Base-by-base conservation (phyloP, 2,888 invertebrate species). In the Bellardia pandia region DNA sequence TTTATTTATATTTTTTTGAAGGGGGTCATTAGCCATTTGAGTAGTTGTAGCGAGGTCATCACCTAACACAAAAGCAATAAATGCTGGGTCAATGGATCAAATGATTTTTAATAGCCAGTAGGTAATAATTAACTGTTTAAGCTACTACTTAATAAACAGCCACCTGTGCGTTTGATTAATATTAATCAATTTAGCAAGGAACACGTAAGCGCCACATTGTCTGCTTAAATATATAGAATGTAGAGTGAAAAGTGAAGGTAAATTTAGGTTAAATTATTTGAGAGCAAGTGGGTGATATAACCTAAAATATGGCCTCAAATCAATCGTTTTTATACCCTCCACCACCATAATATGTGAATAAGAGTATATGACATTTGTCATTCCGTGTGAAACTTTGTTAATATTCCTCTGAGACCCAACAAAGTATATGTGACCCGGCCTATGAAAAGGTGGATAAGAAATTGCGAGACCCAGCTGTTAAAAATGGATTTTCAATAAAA, bases 131-230 rank as follows among this genome's bases (percentile, higher is more conserved):
- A 7, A 33, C 37, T 33, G 60, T 13, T 14, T 37, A 14, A 3
- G 33, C 8, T 7, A 30, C 60, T 14, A 37, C 33, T 33, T 60
- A 60, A 30, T 60, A 62, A 9, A 16, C 8, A 23, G 23, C 51
- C n/a, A 51, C 75, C 51, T 37, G 42, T 40, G 64, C 62, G 37
- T 64, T 51, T 76, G 62, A 76, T 51, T 76, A 64, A 76, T 60
- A 58, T 33, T 16, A 62, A 64, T 64, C 37, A 23, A 76, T 51
- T 62, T 16, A 37, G 30, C 23, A 58, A 8, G 16, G 16, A 75
- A 37, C 16, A 23, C 16, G 45, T 33, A 51, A 51, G 51, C 51
- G 51, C 14, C 8, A 51, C 14, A 16, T 58, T 45, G 60, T 30
- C 42, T 30, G 48, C 5, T 45, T 60, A 6, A 45, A 45, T 33